Evolutionary conservation across 1,140 invertebrate species (phyloP), one percentile per base, ranked within the genome.

Genomic region (silkworm (Bombyx mori)): DNA sequence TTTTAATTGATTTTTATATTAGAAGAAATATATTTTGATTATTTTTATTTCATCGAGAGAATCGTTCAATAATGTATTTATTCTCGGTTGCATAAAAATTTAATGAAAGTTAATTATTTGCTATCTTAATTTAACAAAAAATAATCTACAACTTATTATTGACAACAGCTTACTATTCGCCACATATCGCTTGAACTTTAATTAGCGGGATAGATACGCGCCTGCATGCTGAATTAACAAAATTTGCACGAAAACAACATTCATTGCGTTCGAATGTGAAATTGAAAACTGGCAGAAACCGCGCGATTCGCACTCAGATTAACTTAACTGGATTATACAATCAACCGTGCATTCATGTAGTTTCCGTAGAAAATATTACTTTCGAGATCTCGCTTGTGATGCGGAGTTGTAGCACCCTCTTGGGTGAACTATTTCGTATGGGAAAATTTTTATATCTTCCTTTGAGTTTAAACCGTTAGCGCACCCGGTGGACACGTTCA

Each of bases 261-360:
- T 68, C 57, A 58, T 62, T 57, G 60, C 56, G 62, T 62, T 57
- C 57, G 63, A 56, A 70, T 66, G 61, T 60, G 65, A 62, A 71
- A 73, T 68, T 71, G 66, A 68, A 73, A 71, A 68, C 66, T 62
- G 62, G 62, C 62, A 60, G 60, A 58, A 56, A 61, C 56, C 53
- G 63, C 60, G 61, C 65, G 55, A 63, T 65, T 69, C 65, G 61
- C 52, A 61, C 52, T 43, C 63, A 66, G 62, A 71, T 66, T 71
- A 73, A 65, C 71, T 63, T 67, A 70, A 71, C 66, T 62, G 66
- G 69, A 69, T 74, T 74, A 74, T 64, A 64, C 66, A 74, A 74
- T 73, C 68, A 71, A 64, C 59, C 44, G 61, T 61, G 62, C 66
- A 71, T 73, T 73, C 68, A 71, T 60, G 57, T 52, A 49, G 18